phyloP scores from a whole-genome alignment of 2,113 vertebrate species.

The Chionodraco myersi region DNA sequence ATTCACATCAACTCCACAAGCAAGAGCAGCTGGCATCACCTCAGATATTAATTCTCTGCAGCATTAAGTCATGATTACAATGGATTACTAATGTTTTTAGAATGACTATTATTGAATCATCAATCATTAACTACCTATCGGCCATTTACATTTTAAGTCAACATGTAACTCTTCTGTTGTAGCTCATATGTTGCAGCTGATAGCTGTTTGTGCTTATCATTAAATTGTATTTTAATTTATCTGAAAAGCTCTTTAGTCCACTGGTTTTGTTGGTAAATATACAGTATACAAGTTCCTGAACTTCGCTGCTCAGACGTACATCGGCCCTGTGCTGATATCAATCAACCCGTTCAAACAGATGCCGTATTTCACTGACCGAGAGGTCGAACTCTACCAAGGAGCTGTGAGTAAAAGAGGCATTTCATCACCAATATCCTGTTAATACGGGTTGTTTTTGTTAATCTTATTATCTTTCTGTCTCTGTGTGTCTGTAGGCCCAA shows the following conservation, averaged over 20 bases:
- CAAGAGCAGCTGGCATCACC: neutral
- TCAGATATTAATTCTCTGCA: neutral
- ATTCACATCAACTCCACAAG: neutral
- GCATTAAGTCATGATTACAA: neutral
- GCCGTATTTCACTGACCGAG: constrained; percentile 96
- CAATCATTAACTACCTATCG: neutral
- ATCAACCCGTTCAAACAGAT: constrained; percentile 99
- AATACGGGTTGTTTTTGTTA: neutral
- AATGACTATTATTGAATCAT: no score
- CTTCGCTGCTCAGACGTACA: constrained; percentile 89
- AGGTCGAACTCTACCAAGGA: constrained; percentile 96
- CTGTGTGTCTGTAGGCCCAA: constrained; percentile 87
- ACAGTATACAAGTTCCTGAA: constrained; percentile 60
- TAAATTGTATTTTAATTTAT: no score
- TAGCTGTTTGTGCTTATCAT: no score
- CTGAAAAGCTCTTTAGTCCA: no score
- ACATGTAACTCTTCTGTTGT: neutral
- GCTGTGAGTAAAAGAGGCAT: constrained; percentile 86
- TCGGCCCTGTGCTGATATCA: constrained; percentile 94
- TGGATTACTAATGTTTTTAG: neutral
- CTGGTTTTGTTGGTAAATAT: no score
- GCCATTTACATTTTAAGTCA: neutral
- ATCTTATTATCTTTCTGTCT: neutral
- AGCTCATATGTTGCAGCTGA: no score
- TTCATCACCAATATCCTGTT: neutral